phyloP scores from a whole-genome alignment of 2,888 invertebrate species.

The Acleris literana region DNA sequence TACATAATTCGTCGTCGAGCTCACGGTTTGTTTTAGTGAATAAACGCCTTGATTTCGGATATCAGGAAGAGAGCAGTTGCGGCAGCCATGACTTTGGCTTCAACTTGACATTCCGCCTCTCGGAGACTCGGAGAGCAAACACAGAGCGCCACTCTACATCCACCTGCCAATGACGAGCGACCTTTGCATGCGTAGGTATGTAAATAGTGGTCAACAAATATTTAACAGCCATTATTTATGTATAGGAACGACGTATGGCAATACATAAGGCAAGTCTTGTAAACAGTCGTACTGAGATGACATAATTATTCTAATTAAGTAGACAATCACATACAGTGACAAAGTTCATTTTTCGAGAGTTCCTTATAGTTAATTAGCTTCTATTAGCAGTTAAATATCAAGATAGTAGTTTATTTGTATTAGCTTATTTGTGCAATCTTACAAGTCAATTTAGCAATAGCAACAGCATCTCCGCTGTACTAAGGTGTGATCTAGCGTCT shows the following conservation, averaged over 20 bases:
- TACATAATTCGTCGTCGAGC: too few species aligned
- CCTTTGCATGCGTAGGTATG: constrained; percentile 58
- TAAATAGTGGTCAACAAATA: constrained; percentile 65
- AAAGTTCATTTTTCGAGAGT: constrained; percentile 2
- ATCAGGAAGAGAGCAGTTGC: constrained; percentile 28
- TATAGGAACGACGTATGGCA: constrained; percentile 20
- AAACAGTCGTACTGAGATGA: background rate
- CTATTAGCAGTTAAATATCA: background rate
- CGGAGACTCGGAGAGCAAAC: constrained; percentile 44
- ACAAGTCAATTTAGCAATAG: too few species aligned
- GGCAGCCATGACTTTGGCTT: constrained; percentile 50
- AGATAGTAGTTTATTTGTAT: background rate
- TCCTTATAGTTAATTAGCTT: background rate
- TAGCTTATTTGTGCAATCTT: background rate
- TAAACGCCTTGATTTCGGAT: background rate
- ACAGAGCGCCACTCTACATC: constrained; percentile 56
- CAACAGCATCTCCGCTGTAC: too few species aligned
- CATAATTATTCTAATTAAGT: constrained; percentile 13
- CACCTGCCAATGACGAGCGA: constrained; percentile 60
- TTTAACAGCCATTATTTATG: constrained; percentile 49
- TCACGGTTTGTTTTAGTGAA: too few species aligned
- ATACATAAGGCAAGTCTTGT: background rate
- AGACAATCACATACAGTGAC: background rate
- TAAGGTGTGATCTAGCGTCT: too few species aligned
- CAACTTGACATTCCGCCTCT: constrained; percentile 59